Conservation (phyloP, 1,140 invertebrate genomes). For the Leptopilina boulardi region DNA sequence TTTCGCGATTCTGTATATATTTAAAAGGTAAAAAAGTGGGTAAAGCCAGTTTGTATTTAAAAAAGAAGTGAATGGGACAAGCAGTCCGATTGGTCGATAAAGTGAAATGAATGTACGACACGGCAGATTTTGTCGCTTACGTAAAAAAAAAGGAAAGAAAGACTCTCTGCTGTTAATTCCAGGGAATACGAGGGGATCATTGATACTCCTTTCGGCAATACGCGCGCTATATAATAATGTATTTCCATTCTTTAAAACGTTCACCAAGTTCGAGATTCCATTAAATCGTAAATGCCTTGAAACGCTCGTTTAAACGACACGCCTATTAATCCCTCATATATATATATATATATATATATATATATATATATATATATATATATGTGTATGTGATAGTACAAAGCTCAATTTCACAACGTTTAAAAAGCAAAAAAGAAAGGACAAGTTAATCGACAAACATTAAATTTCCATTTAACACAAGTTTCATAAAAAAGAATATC, state of each 20-base stretch:
- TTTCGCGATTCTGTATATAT: not conserved
- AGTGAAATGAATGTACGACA: slow-evolving; percentile 52
- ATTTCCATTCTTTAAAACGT: slow-evolving; percentile 44
- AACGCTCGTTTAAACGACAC: slow-evolving; percentile 17
- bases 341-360: too few species aligned
- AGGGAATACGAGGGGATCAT: not conserved
- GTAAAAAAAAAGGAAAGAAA: slow-evolving; percentile 5
- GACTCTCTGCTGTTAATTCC: slow-evolving; percentile 2
- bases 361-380: too few species aligned
- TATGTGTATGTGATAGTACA: too few species aligned
- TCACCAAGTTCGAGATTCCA: slow-evolving; percentile 11
- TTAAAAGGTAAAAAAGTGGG: not conserved
- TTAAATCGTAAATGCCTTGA: slow-evolving; percentile 13
- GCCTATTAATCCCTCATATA: slow-evolving; percentile 11
- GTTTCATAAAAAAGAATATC: too few species aligned
- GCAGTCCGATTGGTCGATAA: slow-evolving; percentile 52
- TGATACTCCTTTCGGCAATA: not conserved
- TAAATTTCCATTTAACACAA: too few species aligned
- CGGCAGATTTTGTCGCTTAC: slow-evolving; percentile 47
- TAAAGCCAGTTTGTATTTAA: slow-evolving; percentile 11
- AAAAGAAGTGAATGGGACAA: slow-evolving; percentile 38
- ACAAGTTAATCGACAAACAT: not conserved
- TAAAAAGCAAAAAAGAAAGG: not conserved
- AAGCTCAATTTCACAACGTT: too few species aligned
- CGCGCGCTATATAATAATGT: not conserved